Evolutionary conservation across 2,888 invertebrate genomes (phyloP), one percentile per base, ranked within the genome.

Genomic region (Acronicta leporina): DNA sequence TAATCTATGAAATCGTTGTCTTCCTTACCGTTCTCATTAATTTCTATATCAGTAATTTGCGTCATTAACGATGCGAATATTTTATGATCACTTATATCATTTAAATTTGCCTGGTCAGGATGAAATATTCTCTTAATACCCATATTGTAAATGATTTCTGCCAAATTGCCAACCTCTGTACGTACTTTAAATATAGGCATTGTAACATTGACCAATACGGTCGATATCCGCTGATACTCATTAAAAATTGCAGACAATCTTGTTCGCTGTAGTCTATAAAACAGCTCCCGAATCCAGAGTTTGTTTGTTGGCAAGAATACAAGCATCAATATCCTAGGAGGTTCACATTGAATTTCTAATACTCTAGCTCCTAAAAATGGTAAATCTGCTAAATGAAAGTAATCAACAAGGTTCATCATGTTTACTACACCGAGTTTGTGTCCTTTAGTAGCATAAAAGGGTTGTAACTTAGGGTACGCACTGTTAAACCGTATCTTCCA

Each of bases 61-160:
- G 82, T 85, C 83, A 92, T 87, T 0, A 88, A 33, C 0, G 92
- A 91, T 0, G 83, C 82, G n/a, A 84, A 76, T 51, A 89, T 73
- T 6, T 73, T 79, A 43, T 79, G 87, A 54, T 87, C 76, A 76
- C 87, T 90, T 8, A 92, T 88, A 16, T 81, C 80, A 0, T 68
- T 73, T 0, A 92, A 79, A 20, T 91, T 83, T 1, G 91, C 87
- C 13, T 69, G 16, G 0, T 82, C 68, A 2, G 86, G 87, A 58
- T 87, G 66, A 62, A 92, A 92, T n/a, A 91, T 77, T n/a, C 82
- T 85, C 40, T 67, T 79, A 0, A 91, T 75, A 0, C 92, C 92
- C 89, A 92, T 90, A 79, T 92, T 92, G 40, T 73, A 75, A 0
- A 92, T 20, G 33, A 92, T 56, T 57, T 92, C 92, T 0, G 87